These are phyloP conservation scores for Patella ulyssiponensis DNA, from an alignment of 2,888 invertebrate genomes.

Conservation along the genomic window DNA sequence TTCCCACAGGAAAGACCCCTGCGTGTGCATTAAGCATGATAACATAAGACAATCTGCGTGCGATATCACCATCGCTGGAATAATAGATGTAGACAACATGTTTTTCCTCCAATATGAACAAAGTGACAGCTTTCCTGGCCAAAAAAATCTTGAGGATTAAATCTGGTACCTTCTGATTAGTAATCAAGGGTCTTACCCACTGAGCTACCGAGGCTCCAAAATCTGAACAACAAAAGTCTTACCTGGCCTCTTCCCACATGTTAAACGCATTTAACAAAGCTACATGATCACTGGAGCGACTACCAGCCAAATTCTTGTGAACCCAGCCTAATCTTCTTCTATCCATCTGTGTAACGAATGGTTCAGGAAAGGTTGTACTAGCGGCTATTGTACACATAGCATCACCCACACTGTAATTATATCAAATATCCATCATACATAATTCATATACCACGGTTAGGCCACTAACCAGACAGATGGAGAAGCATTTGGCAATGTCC, in stretches of 20 bases:
- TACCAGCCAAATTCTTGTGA: slow-evolving; percentile 89
- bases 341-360: slow-evolving; percentile 80
- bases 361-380: slow-evolving; percentile 95
- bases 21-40: too few species aligned
- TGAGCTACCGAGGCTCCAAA: too few species aligned
- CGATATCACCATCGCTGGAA: too few species aligned
- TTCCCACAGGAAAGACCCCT: too few species aligned
- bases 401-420: slow-evolving; percentile 82
- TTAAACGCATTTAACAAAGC: slow-evolving; percentile 95
- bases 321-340: slow-evolving; percentile 83
- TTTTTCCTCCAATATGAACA: not conserved
- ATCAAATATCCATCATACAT: too few species aligned
- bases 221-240: not conserved
- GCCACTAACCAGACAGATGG: too few species aligned
- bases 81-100: too few species aligned
- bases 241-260: slow-evolving; percentile 76
- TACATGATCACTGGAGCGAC: slow-evolving; percentile 92
- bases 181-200: too few species aligned
- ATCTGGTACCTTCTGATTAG: too few species aligned
- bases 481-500: too few species aligned
- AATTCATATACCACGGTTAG: too few species aligned
- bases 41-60: too few species aligned
- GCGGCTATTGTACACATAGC: slow-evolving; percentile 94
- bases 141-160: slow-evolving; percentile 86
- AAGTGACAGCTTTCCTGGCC: slow-evolving; percentile 79